A percentile compares a stretch with the other conserved stretches of the same genome.
phyloP scores from a whole-genome alignment of 2,113 vertebrate genomes.

The Syrmaticus mikado region DNA sequence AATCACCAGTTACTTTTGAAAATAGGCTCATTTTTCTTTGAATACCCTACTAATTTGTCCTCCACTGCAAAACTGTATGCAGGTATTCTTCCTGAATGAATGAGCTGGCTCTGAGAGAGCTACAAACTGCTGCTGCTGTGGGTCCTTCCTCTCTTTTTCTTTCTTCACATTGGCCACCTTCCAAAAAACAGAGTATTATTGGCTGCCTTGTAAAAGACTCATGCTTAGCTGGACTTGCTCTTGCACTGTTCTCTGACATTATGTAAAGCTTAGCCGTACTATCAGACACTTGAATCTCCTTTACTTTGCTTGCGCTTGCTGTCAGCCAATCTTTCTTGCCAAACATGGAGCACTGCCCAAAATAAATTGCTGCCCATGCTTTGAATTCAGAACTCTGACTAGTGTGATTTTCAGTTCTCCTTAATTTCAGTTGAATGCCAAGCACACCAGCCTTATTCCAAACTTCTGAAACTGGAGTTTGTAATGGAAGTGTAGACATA shows the following conservation, averaged over 20 bases:
- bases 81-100: neutral
- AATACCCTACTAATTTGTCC: neutral
- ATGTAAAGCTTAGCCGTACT: slow-evolving; percentile 4
- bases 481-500: slow-evolving; percentile 59
- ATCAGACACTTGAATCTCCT: slow-evolving; percentile 29
- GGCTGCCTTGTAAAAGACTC: slow-evolving; percentile 4
- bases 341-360: slow-evolving; percentile 14
- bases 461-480: slow-evolving; percentile 28
- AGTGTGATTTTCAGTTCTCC: slow-evolving; percentile 43
- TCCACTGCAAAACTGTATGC: neutral
- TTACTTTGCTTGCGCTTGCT: neutral
- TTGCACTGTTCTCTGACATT: slow-evolving; percentile 11
- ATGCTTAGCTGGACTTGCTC: slow-evolving; percentile 1
- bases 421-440: slow-evolving; percentile 4
- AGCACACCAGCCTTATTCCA: slow-evolving; percentile 8
- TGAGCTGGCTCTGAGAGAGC: neutral
- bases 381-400: slow-evolving; percentile 2
- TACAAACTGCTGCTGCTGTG: neutral
- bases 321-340: slow-evolving; percentile 39
- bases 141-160: neutral
- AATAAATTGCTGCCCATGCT: slow-evolving; percentile 48
- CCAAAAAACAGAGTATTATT: neutral
- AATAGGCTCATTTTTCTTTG: neutral
- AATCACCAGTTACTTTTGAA: neutral
- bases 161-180: neutral